Base-by-base conservation (phyloP, 2,888 invertebrate genomes). In the Caenorhabditis uteleia region DNA sequence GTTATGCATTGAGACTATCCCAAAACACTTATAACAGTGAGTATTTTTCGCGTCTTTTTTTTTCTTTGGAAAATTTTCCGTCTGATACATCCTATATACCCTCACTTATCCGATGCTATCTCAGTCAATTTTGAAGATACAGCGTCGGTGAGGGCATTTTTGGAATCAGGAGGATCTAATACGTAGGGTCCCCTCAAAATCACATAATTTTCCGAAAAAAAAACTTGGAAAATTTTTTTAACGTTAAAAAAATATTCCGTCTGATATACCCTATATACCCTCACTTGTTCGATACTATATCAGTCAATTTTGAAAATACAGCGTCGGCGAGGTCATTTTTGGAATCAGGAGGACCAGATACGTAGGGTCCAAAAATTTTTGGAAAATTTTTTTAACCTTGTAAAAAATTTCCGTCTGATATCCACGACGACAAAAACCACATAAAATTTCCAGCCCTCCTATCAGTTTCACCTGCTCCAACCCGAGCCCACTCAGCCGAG, bases 401-500 rank as follows among this genome's bases (percentile, higher is more conserved):
- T 42, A 6, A 40, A 40, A 40, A 40, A 10, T 5, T 23, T 25
- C 12, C 21, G 4, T 33, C 14, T 33, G 33, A 33, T 33, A 12
- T 33, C 14, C 33, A 33, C 10, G 10, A 33, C n/a, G n/a, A n/a
- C n/a, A n/a, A n/a, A n/a, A n/a, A n/a, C n/a, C n/a, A n/a, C n/a
- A 23, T 20, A 5, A 20, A 20, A 8, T 20, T 50, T 57, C 18
- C 64, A 59, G 62, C 66, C 10, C 55, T 66, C 2, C 68, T 73
- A 21, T 60, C 70, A 2, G 70, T 70, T 14, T 66, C 62, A 5
- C 68, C 68, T 10, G 59, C 68, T 29, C 68, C 73, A 14, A 62
- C 60, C 8, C 57, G 73, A 14, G 67, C 73, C 34, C 68, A 70
- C 34, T 68, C 68, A 0, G 66, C 70, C 10, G 73, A 73, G 18